A percentile compares a stretch with the other conserved stretches of the same genome.
Evolutionary conservation across 2,888 invertebrate species (phyloP).

Genomic region (Lasioglossum lativentre): DNA sequence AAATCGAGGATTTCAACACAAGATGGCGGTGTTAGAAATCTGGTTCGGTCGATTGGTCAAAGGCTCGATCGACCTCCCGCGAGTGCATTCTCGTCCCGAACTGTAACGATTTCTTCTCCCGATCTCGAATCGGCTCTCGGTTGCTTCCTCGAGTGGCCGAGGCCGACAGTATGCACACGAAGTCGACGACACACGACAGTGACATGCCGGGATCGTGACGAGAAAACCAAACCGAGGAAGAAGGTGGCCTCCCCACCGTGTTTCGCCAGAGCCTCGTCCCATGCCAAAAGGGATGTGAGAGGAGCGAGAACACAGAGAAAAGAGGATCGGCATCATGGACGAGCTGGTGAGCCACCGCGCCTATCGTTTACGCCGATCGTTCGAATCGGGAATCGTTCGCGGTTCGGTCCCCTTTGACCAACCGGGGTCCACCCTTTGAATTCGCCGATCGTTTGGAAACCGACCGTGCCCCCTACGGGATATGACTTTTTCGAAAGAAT

Average conservation of each 20-base stretch:
- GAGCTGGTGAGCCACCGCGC: slow-evolving; percentile 54
- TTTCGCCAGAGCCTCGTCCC: slow-evolving; percentile 4
- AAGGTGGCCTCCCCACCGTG: slow-evolving; percentile 47
- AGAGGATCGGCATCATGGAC: slow-evolving; percentile 53
- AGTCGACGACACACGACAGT: slow-evolving; percentile 78
- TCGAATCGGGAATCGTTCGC: slow-evolving; percentile 63
- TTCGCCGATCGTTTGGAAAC: slow-evolving; percentile 59
- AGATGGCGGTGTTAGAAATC: not conserved
- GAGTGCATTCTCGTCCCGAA: slow-evolving; percentile 36
- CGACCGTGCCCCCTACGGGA: slow-evolving; percentile 12
- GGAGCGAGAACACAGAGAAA: slow-evolving; percentile 26
- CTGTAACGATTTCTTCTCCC: slow-evolving; percentile 64
- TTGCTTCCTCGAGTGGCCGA: slow-evolving; percentile 51
- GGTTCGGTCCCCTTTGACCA: slow-evolving; percentile 62
- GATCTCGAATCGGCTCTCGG: slow-evolving; percentile 50
- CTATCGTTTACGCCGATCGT: slow-evolving; percentile 71
- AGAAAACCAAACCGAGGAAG: slow-evolving; percentile 70
- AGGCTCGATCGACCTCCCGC: slow-evolving; percentile 1
- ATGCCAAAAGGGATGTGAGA: slow-evolving; percentile 48
- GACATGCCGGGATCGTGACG: slow-evolving; percentile 80
- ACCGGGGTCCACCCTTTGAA: slow-evolving; percentile 50
- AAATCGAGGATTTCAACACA: not conserved
- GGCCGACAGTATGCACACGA: slow-evolving; percentile 74
- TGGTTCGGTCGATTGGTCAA: not conserved
- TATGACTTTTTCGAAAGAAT: slow-evolving; percentile 23